Evolutionary conservation across 2,888 invertebrate genomes (phyloP), one percentile per base, ranked within the genome.

Genomic region (Nineta flava): DNA sequence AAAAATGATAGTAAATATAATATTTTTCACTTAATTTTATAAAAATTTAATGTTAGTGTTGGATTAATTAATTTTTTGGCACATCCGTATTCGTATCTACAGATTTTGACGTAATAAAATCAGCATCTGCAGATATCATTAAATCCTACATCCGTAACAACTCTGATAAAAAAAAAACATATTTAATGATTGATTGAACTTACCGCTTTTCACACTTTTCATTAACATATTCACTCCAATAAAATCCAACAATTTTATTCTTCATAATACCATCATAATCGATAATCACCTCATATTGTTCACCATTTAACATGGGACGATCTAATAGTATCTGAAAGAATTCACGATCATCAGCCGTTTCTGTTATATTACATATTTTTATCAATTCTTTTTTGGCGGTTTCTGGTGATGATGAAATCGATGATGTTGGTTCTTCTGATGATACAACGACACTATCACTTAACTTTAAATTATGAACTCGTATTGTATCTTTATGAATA

Each of bases 231-330:
- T 68, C 71, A 52, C 85, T 85, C 55, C 74, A 74, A 62, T 87
- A 87, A 50, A 87, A 72, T 4, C 87, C 87, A 50, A 82, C 77
- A 58, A 85, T 80, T 54, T 77, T 76, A 53, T 75, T 71, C 21
- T 73, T 75, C 61, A 84, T 69, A 53, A 72, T 71, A 0, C 86
- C 86, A 53, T 66, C 65, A 59, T 81, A 87, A 35, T 75, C 65
- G 43, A 86, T 71, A 41, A 65, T 60, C 12, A 85, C 61, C 12
- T 66, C 64, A 59, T 79, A 79, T 49, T 65, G 65, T 48, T 55
- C 51, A 12, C 63, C 65, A 46, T 51, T 48, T 1, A 48, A 19
- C 35, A 74, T 57, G 35, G 61, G 53, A 31, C 65, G 57, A 35
- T 59, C 53, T 45, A 72, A 57, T 38, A 64, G 58, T 15, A 76